phyloP scores from a whole-genome alignment of 2,888 invertebrate species.

The Zootermopsis nevadensis region DNA sequence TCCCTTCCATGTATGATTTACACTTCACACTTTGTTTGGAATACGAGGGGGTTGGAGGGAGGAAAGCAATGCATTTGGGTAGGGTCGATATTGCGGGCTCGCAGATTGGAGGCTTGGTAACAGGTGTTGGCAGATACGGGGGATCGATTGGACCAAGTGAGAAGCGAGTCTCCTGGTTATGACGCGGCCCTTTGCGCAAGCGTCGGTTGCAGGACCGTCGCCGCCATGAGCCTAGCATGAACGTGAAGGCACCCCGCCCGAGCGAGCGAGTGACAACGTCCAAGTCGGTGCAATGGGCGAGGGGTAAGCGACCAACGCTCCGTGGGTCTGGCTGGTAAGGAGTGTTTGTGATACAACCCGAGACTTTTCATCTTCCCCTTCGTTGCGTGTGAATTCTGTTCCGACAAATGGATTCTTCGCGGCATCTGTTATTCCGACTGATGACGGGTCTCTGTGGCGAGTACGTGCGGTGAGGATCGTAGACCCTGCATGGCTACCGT shows the following conservation, averaged over 20 bases:
- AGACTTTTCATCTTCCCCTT: neutral
- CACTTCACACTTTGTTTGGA: conserved; percentile 51
- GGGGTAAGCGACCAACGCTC: conserved; percentile 21
- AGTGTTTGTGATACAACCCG: neutral
- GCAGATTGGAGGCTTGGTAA: conserved; percentile 47
- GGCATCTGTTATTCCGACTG: no score
- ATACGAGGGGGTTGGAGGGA: conserved; percentile 38
- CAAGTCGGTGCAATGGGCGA: conserved; percentile 18
- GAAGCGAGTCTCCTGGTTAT: conserved; percentile 37
- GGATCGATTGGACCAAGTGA: conserved; percentile 50
- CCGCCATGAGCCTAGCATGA: conserved; percentile 27
- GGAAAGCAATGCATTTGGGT: conserved; percentile 35
- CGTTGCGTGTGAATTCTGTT: neutral
- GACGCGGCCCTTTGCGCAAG: conserved; percentile 17
- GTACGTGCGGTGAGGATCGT: neutral
- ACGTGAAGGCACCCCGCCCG: conserved; percentile 38
- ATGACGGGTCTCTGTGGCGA: neutral
- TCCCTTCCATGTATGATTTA: conserved; percentile 51
- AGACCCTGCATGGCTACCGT: no score
- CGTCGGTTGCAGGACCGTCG: neutral
- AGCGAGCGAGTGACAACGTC: neutral
- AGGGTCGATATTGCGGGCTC: conserved; percentile 48
- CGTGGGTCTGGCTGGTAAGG: conserved; percentile 17
- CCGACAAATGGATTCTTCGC: no score
- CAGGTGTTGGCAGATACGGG: conserved; percentile 52